Evolutionary conservation across 2,113 vertebrate species (phyloP), one percentile per base, ranked within the genome.

Genomic region (Vombatus ursinus): DNA sequence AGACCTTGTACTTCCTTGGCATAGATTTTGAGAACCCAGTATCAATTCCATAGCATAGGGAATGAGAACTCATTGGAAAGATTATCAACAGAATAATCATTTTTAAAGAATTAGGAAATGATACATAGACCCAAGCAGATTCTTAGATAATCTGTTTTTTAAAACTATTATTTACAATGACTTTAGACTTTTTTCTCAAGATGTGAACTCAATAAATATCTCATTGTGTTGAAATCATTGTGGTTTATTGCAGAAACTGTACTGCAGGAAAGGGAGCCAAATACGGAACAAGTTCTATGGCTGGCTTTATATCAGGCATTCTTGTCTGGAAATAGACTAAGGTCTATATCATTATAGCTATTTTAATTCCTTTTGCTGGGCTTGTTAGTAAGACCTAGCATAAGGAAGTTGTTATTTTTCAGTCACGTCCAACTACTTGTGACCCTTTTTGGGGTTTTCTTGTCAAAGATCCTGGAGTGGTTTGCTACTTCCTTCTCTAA

Each of bases 161-260:
- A 90, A 49, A 49, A 49, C 57, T n/a, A 84, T 61, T 93, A 90
- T 77, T 93, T 77, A 44, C 57, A 90, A 90, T 96, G 50, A 52
- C 2, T 95, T 95, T 94, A 97, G 89, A 96, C 89, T 94, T 50
- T n/a, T 91, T 28, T 51, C 52, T 52, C 31, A 61, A 7, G 0
- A 44, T 54, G 10, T 93, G 26, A 92, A 94, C 61, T 52, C 11
- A 77, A 50, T 37, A 93, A 53, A 92, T 90, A 50, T 57, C 89
- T 92, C 37, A 44, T 91, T n/a, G 44, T 28, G 53, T 9, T 57
- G 92, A 95, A 95, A 50, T 19, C 49, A 97, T 90, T 26, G 92
- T 95, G 94, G 84, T 92, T 92, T 24, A 96, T 94, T 61, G 93
- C 92, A 68, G 94, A 96, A 96, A 94, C 93, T 90, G 24, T 26